A percentile compares a stretch with the other conserved stretches of the same genome.
phyloP scores from a whole-genome alignment of 2,888 invertebrate genomes.

The Ferrisia virgata region DNA sequence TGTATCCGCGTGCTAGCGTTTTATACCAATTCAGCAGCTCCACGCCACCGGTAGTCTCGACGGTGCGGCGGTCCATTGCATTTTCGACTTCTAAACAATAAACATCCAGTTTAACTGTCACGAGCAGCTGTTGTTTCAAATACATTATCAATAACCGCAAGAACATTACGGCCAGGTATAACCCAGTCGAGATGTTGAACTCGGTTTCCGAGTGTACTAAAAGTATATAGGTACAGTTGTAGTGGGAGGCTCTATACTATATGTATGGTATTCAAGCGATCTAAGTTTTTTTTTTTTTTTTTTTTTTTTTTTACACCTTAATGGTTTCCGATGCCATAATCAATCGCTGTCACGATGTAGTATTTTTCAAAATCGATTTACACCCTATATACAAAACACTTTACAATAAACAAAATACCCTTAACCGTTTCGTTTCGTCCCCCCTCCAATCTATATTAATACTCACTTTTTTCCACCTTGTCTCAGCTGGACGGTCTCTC shows the following conservation, averaged over 20 bases:
- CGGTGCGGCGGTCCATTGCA: slow-evolving; percentile 14
- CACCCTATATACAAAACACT: neutral
- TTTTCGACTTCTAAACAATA: slow-evolving; percentile 27
- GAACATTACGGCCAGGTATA: slow-evolving; percentile 26
- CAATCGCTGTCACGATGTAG: slow-evolving; percentile 1
- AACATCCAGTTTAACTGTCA: slow-evolving; percentile 12
- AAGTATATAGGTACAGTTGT: too few species aligned
- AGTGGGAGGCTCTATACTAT: neutral
- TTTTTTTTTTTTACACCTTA: neutral
- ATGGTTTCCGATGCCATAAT: slow-evolving; percentile 6
- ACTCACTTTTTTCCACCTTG: neutral
- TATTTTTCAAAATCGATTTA: neutral
- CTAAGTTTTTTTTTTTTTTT: neutral
- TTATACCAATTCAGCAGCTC: neutral
- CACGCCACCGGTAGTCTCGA: too few species aligned
- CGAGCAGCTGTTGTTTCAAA: slow-evolving; percentile 22
- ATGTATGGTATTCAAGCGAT: neutral
- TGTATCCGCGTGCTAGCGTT: neutral
- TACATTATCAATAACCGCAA: slow-evolving; percentile 32
- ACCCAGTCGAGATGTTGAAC: slow-evolving; percentile 2
- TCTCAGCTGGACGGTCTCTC: neutral
- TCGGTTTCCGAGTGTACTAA: neutral
- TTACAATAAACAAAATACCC: neutral
- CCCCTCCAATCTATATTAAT: neutral
- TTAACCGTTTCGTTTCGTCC: neutral